Conservation (phyloP, 2,888 invertebrate genomes). For the Drosophila barbarae region DNA sequence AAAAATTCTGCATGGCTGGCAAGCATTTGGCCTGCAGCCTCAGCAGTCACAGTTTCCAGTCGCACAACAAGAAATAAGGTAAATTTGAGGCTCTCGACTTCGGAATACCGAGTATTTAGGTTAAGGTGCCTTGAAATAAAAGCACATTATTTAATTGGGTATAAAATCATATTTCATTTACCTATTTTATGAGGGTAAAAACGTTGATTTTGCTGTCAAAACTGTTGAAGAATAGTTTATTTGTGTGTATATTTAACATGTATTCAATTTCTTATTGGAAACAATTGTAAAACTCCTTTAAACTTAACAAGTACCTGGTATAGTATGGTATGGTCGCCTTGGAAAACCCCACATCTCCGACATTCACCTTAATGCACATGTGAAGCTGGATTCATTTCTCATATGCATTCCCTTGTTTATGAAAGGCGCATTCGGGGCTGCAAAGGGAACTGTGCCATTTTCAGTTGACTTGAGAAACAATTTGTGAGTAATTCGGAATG, state of each 20-base stretch:
- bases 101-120: not conserved
- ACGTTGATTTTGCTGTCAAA: too few relatives aligned
- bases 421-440: not conserved
- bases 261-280: rapidly evolving
- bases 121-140: not conserved
- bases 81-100: not conserved
- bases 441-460: slow-evolving; percentile 6
- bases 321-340: slow-evolving; percentile 7
- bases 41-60: slow-evolving; percentile 42
- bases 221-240: too few relatives aligned
- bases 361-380: slow-evolving; percentile 15
- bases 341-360: not conserved
- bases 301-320: not conserved
- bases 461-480: slow-evolving; percentile 19
- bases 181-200: not conserved
- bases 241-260: too few relatives aligned
- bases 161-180: not conserved
- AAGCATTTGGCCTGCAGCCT: slow-evolving; percentile 50
- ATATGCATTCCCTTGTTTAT: slow-evolving; percentile 16
- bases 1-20: slow-evolving; percentile 60
- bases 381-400: slow-evolving; percentile 3
- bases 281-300: not conserved
- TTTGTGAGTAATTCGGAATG: slow-evolving; percentile 23
- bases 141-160: not conserved
- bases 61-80: slow-evolving; percentile 11